Evolutionary conservation across 2,797 vertebrate species (phyloP), one percentile per base, ranked within the genome.

Genomic region (Diglossa cyanea): DNA sequence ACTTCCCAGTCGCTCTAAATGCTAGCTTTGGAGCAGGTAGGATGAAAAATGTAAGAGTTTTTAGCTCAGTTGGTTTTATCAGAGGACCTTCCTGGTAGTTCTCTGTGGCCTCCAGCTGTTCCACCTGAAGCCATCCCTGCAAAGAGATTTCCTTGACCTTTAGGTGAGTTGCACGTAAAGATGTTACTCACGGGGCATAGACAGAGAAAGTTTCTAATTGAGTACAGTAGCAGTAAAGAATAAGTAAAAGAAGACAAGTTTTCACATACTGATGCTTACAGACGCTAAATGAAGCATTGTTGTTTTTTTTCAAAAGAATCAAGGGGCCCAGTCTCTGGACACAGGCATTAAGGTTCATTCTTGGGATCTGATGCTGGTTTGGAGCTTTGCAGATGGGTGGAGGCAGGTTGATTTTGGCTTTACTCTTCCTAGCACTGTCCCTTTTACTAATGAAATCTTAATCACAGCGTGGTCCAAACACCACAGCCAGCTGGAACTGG

Each of bases 141-240:
- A 50, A 66, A 81, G 89, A 83, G 48, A 62, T 61, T 94, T 91
- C 87, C 85, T 42, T 95, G 89, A 94, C 88, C 94, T 95, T 96
- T 94, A 93, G 67, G 83, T 24, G 7, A 78, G 40, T 58, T 4
- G 4, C 4, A 2, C 39, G 39, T 75, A 17, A 83, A 91, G 58
- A 72, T 65, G 58, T 83, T 72, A 21, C 66, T 83, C 82, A 5
- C 0, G 6, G 55, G 79, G 51, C 62, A 73, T 19, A 76, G 60
- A 1, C 57, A 50, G 62, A 74, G 68, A 62, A 90, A 50, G 70
- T n/a, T 91, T 81, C 82, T 81, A 39, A 80, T 35, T 86, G 85
- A 78, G 45, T 42, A 54, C 33, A 68, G 53, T 11, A 86, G 17
- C 31, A 75, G 17, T 26, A 48, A 87, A 77, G 42, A 85, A 25